Evolutionary conservation across 2,797 vertebrate genomes (phyloP).

Genomic region (Poeciliopsis gracilis): DNA sequence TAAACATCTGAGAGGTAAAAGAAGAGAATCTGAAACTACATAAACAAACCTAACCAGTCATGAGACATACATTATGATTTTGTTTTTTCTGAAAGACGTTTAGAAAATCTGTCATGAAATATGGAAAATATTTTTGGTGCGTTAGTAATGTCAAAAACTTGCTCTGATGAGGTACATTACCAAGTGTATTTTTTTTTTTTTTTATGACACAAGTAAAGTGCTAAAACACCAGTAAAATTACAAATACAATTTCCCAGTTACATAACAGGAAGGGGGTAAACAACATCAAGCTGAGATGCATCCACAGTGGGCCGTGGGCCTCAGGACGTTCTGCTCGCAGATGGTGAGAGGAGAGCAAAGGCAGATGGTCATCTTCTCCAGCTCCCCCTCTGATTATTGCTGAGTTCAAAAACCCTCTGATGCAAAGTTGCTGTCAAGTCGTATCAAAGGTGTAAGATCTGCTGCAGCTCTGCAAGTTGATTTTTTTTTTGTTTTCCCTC

Average conservation of each 20-base stretch:
- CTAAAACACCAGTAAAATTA: neutral
- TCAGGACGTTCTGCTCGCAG: constrained; percentile 41
- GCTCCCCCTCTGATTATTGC: neutral
- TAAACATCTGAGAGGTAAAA: neutral
- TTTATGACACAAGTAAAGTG: neutral
- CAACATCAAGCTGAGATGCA: constrained; percentile 8
- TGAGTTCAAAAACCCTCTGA: constrained; percentile 9
- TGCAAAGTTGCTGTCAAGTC: constrained; percentile 11
- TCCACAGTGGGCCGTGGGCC: constrained; percentile 19
- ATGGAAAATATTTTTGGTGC: neutral
- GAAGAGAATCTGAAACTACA: neutral
- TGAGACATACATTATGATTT: neutral
- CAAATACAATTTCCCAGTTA: constrained; percentile 3
- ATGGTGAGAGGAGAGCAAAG: constrained; percentile 46
- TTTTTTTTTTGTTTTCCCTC: too few species aligned
- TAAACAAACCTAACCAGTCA: neutral
- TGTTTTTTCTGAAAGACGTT: neutral
- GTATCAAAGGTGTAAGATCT: neutral
- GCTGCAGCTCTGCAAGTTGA: neutral
- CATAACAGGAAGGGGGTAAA: constrained; percentile 15
- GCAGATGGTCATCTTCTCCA: constrained; percentile 38
- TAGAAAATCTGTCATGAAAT: neutral
- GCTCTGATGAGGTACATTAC: neutral
- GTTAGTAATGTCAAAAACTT: neutral
- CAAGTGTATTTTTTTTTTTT: too few species aligned